Evolutionary conservation across 2,797 vertebrate species (phyloP).

Genomic region (Oreonectes daqikongensis): DNA sequence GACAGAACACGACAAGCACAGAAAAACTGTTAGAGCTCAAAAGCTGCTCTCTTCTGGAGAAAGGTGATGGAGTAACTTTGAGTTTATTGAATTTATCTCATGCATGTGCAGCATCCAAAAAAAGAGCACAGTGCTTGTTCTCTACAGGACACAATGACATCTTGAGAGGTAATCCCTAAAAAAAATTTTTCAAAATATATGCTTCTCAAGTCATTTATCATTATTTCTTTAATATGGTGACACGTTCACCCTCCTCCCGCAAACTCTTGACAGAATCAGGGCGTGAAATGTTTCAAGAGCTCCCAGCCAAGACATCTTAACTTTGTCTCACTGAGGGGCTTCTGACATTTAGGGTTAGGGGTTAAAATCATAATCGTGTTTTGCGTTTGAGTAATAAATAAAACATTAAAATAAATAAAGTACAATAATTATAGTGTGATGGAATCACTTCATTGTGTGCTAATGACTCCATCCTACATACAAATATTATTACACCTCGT

Average conservation of each 20-base stretch:
- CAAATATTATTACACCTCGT: not conserved
- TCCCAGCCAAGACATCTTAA: slow-evolving; percentile 73
- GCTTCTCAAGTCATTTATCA: no score
- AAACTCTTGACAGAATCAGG: slow-evolving; percentile 72
- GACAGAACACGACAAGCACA: slow-evolving; percentile 59
- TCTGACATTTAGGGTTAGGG: slow-evolving; percentile 81
- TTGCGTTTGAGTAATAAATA: no score
- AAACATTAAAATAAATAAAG: no score
- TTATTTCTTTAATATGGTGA: no score
- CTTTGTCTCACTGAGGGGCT: slow-evolving; percentile 75
- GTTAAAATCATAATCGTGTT: slow-evolving; percentile 73
- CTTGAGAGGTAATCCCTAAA: no score
- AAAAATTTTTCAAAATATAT: no score
- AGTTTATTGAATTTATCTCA: slow-evolving; percentile 6
- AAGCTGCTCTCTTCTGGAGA: slow-evolving; percentile 61
- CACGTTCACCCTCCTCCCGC: not conserved
- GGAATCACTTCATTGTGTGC: no score
- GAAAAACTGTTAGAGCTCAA: slow-evolving; percentile 73
- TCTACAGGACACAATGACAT: no score
- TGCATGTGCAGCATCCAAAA: not conserved
- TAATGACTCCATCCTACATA: no score
- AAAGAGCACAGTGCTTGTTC: no score
- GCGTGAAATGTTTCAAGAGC: slow-evolving; percentile 79
- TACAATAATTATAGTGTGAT: not conserved
- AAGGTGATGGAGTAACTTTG: slow-evolving; percentile 10